phyloP scores from a whole-genome alignment of 2,797 vertebrate genomes.

The Pelodytes ibericus region DNA sequence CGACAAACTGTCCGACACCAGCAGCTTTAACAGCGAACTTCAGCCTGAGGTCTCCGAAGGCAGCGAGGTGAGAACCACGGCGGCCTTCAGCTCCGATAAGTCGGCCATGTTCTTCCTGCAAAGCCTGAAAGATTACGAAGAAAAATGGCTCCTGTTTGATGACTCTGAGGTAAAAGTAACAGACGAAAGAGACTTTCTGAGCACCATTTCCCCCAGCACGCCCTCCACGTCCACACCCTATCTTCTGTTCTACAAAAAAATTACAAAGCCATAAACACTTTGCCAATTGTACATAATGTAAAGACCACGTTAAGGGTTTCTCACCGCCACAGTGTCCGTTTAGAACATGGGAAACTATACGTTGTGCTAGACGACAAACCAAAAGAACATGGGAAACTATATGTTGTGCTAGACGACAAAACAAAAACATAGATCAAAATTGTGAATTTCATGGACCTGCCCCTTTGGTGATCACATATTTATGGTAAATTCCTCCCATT shows the following conservation, averaged over 20 bases:
- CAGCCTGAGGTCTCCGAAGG: conserved; percentile 52
- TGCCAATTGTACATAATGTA: conserved; percentile 63
- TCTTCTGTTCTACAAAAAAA: conserved; percentile 92
- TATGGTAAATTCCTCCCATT: too few species aligned
- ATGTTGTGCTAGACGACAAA: too few species aligned
- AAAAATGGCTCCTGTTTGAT: conserved; percentile 96
- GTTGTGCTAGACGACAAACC: too few species aligned
- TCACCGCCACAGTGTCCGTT: too few species aligned
- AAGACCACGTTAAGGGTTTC: neutral
- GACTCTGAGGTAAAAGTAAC: conserved; percentile 93
- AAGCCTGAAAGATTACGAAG: conserved; percentile 86
- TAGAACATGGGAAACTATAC: too few species aligned
- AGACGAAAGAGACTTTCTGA: conserved; percentile 91
- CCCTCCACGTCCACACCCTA: conserved; percentile 93
- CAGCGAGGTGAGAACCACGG: neutral
- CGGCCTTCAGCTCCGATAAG: conserved; percentile 61
- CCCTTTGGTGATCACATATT: too few species aligned
- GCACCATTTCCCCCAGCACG: conserved; percentile 85
- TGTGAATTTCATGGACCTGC: too few species aligned
- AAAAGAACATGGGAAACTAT: too few species aligned
- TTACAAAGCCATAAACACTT: conserved; percentile 66
- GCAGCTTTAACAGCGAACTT: conserved; percentile 49
- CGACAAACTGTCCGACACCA: conserved; percentile 64
- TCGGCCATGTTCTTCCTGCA: conserved; percentile 67
- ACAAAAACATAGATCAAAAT: too few species aligned